Evolutionary conservation across 2,888 invertebrate species (phyloP).

Genomic region (Theristus sp.): DNA sequence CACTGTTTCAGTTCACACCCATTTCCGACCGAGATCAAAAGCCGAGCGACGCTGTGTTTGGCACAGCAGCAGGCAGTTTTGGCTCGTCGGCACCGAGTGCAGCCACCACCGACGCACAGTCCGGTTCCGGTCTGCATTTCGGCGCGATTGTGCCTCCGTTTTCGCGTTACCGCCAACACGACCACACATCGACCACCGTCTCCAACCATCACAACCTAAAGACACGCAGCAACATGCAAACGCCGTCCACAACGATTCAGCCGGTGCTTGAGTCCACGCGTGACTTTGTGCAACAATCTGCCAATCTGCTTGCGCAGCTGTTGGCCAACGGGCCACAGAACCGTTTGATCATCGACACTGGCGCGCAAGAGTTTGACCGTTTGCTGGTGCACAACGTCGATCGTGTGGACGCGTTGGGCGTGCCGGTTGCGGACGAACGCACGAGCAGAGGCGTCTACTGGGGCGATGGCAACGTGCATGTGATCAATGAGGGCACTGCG

Average conservation of each 20-base stretch:
- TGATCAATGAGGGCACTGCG: neutral
- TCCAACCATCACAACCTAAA: neutral
- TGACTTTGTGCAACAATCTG: neutral
- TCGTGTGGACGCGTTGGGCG: neutral
- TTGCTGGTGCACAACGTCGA: neutral
- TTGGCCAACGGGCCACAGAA: neutral
- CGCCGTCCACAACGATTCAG: neutral
- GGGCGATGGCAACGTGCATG: neutral
- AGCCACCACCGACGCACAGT: too few species aligned
- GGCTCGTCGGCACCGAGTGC: too few species aligned
- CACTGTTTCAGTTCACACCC: too few species aligned
- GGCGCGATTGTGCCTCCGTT: neutral
- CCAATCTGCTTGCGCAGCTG: neutral
- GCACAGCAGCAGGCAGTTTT: too few species aligned
- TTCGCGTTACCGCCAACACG: neutral
- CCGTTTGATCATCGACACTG: neutral
- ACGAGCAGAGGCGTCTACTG: neutral
- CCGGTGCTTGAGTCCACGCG: neutral
- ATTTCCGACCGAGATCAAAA: too few species aligned
- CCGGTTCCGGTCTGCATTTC: too few species aligned
- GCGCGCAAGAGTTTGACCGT: neutral
- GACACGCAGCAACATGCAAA: neutral
- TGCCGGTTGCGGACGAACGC: neutral
- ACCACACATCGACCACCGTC: neutral
- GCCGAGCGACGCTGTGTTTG: too few species aligned